A percentile compares a stretch with the other conserved stretches of the same genome.
Conservation (phyloP, 2,797 vertebrate species). For the Paedocypris micromegethes region DNA sequence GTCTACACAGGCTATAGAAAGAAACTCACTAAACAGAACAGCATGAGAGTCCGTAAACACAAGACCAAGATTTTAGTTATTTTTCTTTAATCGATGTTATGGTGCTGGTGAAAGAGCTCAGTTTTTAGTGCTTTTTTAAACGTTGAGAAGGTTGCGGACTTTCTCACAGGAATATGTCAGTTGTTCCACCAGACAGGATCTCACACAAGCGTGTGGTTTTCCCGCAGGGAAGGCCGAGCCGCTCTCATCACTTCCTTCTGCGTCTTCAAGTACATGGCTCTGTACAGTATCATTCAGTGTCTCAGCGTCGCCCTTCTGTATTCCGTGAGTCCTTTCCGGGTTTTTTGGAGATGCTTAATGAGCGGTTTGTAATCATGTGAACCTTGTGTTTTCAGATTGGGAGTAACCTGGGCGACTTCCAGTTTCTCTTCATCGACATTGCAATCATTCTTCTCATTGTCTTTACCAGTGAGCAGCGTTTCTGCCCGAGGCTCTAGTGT, state of each 20-base stretch:
- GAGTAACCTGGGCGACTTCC: conserved; percentile 95
- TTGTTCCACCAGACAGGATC: neutral
- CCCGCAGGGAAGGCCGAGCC: conserved; percentile 90
- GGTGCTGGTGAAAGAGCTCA: too few species aligned
- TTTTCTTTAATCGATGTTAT: too few species aligned
- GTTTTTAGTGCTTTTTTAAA: too few species aligned
- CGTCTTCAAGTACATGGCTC: conserved; percentile 98
- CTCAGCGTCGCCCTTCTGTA: conserved; percentile 94
- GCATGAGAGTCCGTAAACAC: too few species aligned
- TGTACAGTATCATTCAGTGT: conserved; percentile 99
- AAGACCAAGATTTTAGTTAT: too few species aligned
- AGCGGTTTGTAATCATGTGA: neutral
- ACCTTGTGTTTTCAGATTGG: conserved; percentile 71
- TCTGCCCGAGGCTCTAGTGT: neutral
- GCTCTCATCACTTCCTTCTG: conserved; percentile 98
- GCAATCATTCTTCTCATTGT: conserved; percentile 93
- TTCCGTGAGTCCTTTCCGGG: conserved; percentile 75
- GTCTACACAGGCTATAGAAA: too few species aligned
- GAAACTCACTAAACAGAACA: too few species aligned
- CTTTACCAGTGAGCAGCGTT: conserved; percentile 88
- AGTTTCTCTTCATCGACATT: conserved; percentile 98
- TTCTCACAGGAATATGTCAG: neutral
- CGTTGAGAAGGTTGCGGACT: neutral
- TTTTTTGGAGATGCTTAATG: neutral
- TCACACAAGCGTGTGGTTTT: conserved; percentile 1